Evolutionary conservation across 1,140 invertebrate genomes (phyloP).

Genomic region (Notospermus geniculatus): DNA sequence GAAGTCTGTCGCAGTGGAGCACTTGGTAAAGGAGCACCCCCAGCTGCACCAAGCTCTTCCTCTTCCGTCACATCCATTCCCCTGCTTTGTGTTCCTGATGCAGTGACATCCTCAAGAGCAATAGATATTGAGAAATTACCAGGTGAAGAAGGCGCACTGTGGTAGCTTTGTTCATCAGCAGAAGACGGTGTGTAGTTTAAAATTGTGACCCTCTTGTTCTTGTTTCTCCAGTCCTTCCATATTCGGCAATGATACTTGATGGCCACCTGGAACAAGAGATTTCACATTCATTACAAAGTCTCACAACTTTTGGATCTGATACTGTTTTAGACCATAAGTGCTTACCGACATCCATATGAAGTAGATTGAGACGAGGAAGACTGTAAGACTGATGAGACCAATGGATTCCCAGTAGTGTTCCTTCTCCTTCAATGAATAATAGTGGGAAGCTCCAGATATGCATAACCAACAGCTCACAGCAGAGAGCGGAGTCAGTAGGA

Average conservation of each 20-base stretch:
- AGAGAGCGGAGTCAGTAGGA: slow-evolving; percentile 61
- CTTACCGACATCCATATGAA: slow-evolving; percentile 35
- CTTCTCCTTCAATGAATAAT: slow-evolving; percentile 8
- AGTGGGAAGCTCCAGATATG: slow-evolving; percentile 52
- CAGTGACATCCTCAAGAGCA: no score
- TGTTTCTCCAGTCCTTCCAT: slow-evolving; percentile 12
- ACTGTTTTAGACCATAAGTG: not conserved
- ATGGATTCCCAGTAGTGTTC: slow-evolving; percentile 56
- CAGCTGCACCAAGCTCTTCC: no score
- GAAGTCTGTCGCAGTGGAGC: no score
- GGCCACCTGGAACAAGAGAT: slow-evolving; percentile 16
- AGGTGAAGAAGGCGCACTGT: not conserved
- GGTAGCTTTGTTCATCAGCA: not conserved
- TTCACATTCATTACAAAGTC: not conserved
- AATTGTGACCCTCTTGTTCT: slow-evolving; percentile 8
- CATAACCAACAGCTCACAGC: slow-evolving; percentile 60
- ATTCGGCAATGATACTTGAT: slow-evolving; percentile 16
- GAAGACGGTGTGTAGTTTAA: not conserved
- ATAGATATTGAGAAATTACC: no score
- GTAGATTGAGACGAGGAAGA: slow-evolving; percentile 38
- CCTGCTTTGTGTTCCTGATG: no score
- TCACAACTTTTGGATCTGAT: not conserved
- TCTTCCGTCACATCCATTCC: no score
- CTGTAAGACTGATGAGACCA: slow-evolving; percentile 49
- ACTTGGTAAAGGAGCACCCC: no score